Conservation (phyloP, 2,797 vertebrate genomes). For the Poeciliopsis gracilis region DNA sequence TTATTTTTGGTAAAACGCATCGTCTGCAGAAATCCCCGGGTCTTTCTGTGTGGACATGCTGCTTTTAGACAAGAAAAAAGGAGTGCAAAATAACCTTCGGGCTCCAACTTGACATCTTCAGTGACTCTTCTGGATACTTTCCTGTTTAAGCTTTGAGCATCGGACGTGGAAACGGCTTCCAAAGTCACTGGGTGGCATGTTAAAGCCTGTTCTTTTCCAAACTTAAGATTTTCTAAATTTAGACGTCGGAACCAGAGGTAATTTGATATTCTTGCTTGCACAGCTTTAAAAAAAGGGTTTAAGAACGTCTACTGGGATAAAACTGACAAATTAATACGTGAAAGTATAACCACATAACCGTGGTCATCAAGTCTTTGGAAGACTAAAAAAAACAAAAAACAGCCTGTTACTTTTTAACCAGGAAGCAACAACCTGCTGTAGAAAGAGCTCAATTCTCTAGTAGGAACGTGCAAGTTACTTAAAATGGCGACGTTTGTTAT, state of each 20-base stretch:
- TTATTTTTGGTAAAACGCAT: not conserved
- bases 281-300: not conserved
- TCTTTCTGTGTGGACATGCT: not conserved
- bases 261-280: not conserved
- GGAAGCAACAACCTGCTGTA: not conserved
- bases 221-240: not conserved
- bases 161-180: not conserved
- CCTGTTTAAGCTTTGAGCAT: not conserved
- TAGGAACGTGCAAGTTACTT: not conserved
- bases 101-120: not conserved
- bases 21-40: not conserved
- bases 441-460: not conserved
- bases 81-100: not conserved
- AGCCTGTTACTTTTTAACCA: not conserved
- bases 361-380: not conserved
- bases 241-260: not conserved
- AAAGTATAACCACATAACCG: not conserved
- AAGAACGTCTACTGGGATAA: not conserved
- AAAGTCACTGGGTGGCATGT: not conserved
- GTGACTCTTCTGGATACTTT: not conserved
- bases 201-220: not conserved
- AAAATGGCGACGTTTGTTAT: not conserved
- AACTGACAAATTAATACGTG: not conserved
- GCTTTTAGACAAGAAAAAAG: not conserved
- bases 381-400: not conserved